A percentile compares a stretch with the other conserved stretches of the same genome.
These are phyloP conservation scores for Neoaliturus tenellus DNA, from an alignment of 2,888 invertebrate genomes.

Conservation along the genomic window DNA sequence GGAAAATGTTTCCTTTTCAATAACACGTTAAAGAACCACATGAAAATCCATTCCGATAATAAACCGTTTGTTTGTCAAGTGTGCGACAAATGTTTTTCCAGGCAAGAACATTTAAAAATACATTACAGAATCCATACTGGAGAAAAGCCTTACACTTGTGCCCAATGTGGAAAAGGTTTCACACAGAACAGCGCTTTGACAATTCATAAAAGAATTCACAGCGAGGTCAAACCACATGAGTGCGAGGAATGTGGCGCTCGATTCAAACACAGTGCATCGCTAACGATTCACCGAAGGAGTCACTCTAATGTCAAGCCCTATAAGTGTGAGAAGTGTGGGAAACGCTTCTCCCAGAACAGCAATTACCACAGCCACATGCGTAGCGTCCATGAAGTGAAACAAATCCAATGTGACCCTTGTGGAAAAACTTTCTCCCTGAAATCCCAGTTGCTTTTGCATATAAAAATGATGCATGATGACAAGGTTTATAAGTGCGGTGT, in stretches of 20 bases:
- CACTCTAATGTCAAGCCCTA: background rate
- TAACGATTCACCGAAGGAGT: background rate
- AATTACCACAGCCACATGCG: background rate
- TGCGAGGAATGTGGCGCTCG: background rate
- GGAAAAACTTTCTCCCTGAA: background rate
- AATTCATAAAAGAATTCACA: background rate
- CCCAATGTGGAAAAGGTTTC: background rate
- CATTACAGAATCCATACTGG: background rate
- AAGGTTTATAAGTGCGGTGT: background rate
- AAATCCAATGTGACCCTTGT: background rate
- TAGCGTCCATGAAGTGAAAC: background rate
- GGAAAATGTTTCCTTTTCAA: background rate
- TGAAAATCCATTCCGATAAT: background rate
- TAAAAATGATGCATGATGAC: background rate
- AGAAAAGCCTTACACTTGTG: background rate
- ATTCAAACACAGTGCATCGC: background rate
- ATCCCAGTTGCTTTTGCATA: background rate
- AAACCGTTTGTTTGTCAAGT: background rate
- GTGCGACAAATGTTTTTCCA: background rate
- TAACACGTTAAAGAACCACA: background rate
- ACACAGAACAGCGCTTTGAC: background rate
- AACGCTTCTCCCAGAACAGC: background rate
- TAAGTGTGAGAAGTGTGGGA: background rate
- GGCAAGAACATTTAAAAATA: background rate
- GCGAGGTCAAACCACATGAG: background rate